Evolutionary conservation across 2,113 vertebrate genomes (phyloP), one percentile per base, ranked within the genome.

Genomic region (Xerus inauris): DNA sequence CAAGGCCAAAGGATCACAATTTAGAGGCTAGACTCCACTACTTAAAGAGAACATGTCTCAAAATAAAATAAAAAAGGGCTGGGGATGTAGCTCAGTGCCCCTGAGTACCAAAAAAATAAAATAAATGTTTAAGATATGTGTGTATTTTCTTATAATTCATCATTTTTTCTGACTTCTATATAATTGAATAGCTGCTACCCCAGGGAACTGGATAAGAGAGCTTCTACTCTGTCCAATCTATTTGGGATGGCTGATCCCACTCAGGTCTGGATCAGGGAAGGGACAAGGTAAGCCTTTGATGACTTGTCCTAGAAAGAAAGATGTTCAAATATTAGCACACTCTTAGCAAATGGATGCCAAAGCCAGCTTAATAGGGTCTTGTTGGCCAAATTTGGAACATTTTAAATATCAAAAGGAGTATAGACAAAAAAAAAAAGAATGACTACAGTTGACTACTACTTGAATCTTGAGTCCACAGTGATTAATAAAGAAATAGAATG

Each of bases 401-500:
- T 85, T 6, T 77, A 62, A 71, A 26, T 40, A 84, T 30, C 57
- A 73, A 80, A 90, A 94, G 65, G n/a, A 87, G 26, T n/a, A 89
- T 19, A 38, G 71, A 35, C 10, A 38, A 57, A 72, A 16, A 62
- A 24, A 30, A 89, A 14, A 0, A 8, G 26, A 77, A 47, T 28
- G 82, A 30, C 28, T 28, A 62, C 59, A 26, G 3, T 62, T 62
- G 59, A 62, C 59, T 62, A 62, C 28, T 24, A 62, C 59, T 26
- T 26, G 59, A 62, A 62, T 72, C 35, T 51, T 69, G n/a, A 75
- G 38, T 81, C 40, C 38, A 47, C 0, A 87, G 16, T 69, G 75
- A 87, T 40, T 57, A 35, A 32, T 17, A 69, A 83, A 45, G 28
- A 92, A 30, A 82, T 5, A 54, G 6, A 47, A 40, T 26, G 38